phyloP scores from a whole-genome alignment of 2,113 vertebrate genomes.

The Nymphicus hollandicus region DNA sequence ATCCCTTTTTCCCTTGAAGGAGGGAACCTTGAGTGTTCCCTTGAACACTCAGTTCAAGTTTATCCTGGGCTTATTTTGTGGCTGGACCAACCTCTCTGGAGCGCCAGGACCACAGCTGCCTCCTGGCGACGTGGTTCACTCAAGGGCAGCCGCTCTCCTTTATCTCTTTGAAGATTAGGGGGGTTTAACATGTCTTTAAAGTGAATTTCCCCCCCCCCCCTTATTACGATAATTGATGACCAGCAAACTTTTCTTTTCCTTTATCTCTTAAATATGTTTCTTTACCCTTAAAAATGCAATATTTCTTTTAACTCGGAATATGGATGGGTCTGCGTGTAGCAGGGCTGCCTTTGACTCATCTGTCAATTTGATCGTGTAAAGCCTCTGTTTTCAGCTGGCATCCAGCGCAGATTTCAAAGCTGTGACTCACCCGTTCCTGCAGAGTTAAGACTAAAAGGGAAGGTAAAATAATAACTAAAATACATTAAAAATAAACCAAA shows the following conservation, averaged over 20 bases:
- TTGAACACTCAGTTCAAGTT: neutral
- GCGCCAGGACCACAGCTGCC: neutral
- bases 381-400: conserved; percentile 75
- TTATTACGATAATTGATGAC: conserved; percentile 81
- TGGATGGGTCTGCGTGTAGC: conserved; percentile 73
- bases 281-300: conserved; percentile 79
- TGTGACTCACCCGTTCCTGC: conserved; percentile 58
- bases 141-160: conserved; percentile 25
- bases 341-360: conserved; percentile 73
- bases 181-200: conserved; percentile 77
- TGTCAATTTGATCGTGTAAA: conserved; percentile 79
- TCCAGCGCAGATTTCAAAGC: conserved; percentile 75
- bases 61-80: neutral
- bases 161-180: conserved; percentile 79
- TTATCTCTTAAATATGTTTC: conserved; percentile 85
- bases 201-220: conserved; percentile 45
- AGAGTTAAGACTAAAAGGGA: neutral
- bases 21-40: no score
- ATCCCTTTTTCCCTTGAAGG: neutral
- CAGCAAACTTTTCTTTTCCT: conserved; percentile 74
- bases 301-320: conserved; percentile 81
- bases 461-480: neutral
- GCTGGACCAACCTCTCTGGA: neutral
- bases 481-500: neutral
- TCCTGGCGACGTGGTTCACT: neutral